Base-by-base conservation (phyloP, 2,888 invertebrate species). In the Cerastoderma edule region DNA sequence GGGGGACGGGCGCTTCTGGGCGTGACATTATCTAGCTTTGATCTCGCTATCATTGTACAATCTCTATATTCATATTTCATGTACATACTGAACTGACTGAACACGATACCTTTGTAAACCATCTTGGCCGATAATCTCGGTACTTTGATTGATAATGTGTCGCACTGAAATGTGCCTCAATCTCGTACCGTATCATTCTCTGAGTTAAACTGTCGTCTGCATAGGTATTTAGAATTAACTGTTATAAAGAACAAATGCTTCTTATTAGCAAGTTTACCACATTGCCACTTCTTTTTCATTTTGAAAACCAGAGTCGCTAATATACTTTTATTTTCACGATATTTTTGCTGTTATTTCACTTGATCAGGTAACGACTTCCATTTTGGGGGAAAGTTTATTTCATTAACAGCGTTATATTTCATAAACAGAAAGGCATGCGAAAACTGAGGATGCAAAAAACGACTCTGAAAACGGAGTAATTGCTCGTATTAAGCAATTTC, bases 61-160 rank as follows among this genome's bases (percentile, higher is more conserved):
- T 46, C 46, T 46, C 16, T 19, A 46, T 46, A 46, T 46, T 46
- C 46, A 46, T 46, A 46, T 46, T 46, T 46, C 46, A 46, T 46
- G 46, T 46, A 46, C 46, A 46, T 16, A 19, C 16, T 19, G 19
- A 46, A 16, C n/a, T 46, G 2, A n/a, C 16, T 46, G n/a, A 16
- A 46, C 16, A 19, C 2, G 46, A 46, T 46, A 46, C 46, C 46
- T n/a, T n/a, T n/a, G n/a, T n/a, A n/a, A n/a, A n/a, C n/a, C n/a
- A 2, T 46, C 46, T 46, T 46, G n/a, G 16, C 46, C 1, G 46
- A 46, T 46, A 46, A 46, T n/a, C 46, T 46, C 46, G 46, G 5
- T 46, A 1, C 46, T 46, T 46, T 46, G 46, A 46, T n/a, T 46
- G 46, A 5, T n/a, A n/a, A n/a, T n/a, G n/a, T n/a, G n/a, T n/a